Evolutionary conservation across 2,888 invertebrate species (phyloP), one percentile per base, ranked within the genome.

Genomic region (Flexamia atlantica): DNA sequence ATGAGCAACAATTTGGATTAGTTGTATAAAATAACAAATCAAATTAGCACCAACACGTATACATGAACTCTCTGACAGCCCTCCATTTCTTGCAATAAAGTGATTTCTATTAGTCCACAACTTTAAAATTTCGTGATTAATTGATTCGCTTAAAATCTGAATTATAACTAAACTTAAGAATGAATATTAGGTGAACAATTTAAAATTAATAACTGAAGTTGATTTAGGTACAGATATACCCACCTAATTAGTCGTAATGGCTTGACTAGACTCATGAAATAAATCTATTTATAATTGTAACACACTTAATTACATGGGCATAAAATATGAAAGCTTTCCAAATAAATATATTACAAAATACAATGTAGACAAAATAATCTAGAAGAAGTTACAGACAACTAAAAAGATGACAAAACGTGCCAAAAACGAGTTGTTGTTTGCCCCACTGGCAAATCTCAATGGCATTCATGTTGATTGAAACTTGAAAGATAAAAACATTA

Each of bases 41-140:
- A 25, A 42, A 3, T 40, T 50, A 76, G 74, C 74, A 76, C 74
- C 74, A 42, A 76, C 40, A 76, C 74, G 74, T 76, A 76, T 76
- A 76, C 74, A 76, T 28, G 14, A 28, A 28, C 14, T 64, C 28
- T 28, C 46, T 28, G 46, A 28, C 74, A 76, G 74, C 74, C 74
- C 30, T 76, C 46, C 20, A 10, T 46, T 20, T 25, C 46, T n/a
- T 40, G 32, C 36, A 72, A 32, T 5, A 72, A 36, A 30, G 64
- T 28, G 57, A 57, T 12, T 12, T 57, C 28, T 68, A 7, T 68
- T 5, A 70, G 70, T 28, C 36, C 36, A 46, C 3, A 64, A 25
- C 30, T 30, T 64, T 25, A 76, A 76, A 46, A 76, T 46, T 50
- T 76, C 74, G 9, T 46, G 42, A 17, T 36, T 42, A 14, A 50